Conservation (phyloP, 2,888 invertebrate genomes). For the Eupithecia subumbrata region DNA sequence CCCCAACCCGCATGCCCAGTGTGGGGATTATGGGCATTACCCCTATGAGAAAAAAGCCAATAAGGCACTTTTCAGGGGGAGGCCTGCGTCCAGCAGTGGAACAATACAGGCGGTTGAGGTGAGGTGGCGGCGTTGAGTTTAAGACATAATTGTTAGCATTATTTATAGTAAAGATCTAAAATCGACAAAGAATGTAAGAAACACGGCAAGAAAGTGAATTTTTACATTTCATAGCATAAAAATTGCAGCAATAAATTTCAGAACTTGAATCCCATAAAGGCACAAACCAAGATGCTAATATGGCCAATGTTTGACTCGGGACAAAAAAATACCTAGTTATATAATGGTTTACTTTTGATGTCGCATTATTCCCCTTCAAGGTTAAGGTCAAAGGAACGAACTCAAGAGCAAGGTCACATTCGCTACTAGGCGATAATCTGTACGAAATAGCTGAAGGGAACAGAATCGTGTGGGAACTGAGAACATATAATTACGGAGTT, state of each 20-base stretch:
- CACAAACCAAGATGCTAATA: not conserved
- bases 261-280: not conserved
- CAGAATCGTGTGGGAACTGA: not conserved
- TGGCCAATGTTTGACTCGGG: not conserved
- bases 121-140: too few species aligned
- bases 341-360: not conserved
- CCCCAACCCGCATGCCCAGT: too few species aligned
- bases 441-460: not conserved
- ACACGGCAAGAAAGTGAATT: too few species aligned
- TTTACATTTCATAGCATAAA: too few species aligned
- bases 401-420: not conserved
- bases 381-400: slow-evolving; percentile 5
- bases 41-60: too few species aligned
- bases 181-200: too few species aligned
- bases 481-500: not conserved
- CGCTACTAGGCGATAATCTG: not conserved
- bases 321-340: not conserved
- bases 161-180: too few species aligned
- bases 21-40: too few species aligned
- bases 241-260: not conserved
- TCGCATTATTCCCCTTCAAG: not conserved
- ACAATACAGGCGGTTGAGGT: too few species aligned
- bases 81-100: too few species aligned
- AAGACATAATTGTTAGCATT: too few species aligned
- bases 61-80: too few species aligned